Evolutionary conservation across 1,140 invertebrate species (phyloP).

Genomic region (Macrobrachium nipponense): DNA sequence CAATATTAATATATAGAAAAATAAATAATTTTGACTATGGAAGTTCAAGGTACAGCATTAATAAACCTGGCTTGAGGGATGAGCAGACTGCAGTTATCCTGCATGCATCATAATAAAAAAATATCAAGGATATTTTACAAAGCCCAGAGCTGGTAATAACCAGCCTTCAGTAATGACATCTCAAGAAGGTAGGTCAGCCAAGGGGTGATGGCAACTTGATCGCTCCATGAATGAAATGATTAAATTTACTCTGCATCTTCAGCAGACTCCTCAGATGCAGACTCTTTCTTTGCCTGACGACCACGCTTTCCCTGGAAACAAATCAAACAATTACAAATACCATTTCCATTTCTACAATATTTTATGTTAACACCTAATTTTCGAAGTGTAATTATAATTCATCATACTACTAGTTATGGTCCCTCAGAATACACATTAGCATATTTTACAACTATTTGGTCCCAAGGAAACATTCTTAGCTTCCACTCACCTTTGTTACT

Average conservation of each 20-base stretch:
- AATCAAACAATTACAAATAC: no score
- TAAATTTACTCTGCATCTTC: constrained; percentile 47
- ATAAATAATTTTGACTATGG: constrained; percentile 57
- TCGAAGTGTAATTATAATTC: neutral
- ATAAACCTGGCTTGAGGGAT: constrained; percentile 22
- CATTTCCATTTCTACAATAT: neutral
- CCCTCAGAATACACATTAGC: no score
- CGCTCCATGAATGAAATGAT: neutral
- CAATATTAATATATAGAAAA: constrained; percentile 58
- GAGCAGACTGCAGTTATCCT: no score
- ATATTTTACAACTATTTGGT: no score
- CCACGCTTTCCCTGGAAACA: constrained; percentile 33
- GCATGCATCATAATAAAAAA: no score
- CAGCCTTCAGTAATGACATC: no score
- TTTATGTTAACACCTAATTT: neutral
- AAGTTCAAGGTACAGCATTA: constrained; percentile 49
- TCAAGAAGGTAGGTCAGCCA: neutral
- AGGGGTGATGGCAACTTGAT: neutral
- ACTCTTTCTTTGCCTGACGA: constrained; percentile 45
- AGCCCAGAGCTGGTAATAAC: no score
- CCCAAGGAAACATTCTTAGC: no score
- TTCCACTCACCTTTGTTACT: constrained; percentile 4
- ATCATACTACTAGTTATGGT: neutral
- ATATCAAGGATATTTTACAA: no score
- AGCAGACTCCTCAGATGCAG: constrained; percentile 41